Evolutionary conservation across 1,140 invertebrate species (phyloP), one percentile per base, ranked within the genome.

Genomic region (Zaprionus camerounensis): DNA sequence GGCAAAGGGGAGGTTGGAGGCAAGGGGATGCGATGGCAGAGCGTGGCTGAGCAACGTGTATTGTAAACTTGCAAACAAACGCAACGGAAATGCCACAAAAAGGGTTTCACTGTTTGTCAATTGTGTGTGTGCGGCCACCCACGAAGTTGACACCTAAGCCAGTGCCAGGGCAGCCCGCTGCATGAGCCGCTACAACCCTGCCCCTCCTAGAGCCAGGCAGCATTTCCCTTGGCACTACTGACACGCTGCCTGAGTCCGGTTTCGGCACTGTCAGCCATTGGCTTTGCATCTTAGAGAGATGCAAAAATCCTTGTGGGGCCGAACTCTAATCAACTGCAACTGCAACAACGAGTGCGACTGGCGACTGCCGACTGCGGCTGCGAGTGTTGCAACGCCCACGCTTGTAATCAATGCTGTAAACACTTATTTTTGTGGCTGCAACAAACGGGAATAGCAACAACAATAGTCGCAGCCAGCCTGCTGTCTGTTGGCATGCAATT

Each of bases 381-480:
- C 31, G 49, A 53, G 20, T 44, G 44, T 22, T 66, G 57, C 74
- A 65, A 80, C 74, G 78, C 80, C 71, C 64, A 76, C 77, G 73
- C 81, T 90, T 90, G 85, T 90, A 90, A 90, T 90, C 85, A 90
- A 90, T 90, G 85, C 86, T 90, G 85, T 90, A 90, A 90, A 90
- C 85, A 90, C 85, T 90, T 90, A 90, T 90, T 90, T 90, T 90
- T 90, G 85, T 90, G 85, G 81, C 34, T 78, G 61, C 72, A 70
- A 68, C 64, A 65, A 65, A 26, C 61, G 62, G 26, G 59, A 44
- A 22, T 24, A 31, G 20, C 53, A 76, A 59, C 59, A 53, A 24
- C 41, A 65, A 64, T 22, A 26, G 36, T 28, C 41, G 41, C 38
- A 75, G 44, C 34, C 53, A 17, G 58, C 24, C n/a, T 24, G 11